These are phyloP conservation scores for Incurvaria masculella DNA, from an alignment of 2,888 invertebrate genomes.

Conservation along the genomic window DNA sequence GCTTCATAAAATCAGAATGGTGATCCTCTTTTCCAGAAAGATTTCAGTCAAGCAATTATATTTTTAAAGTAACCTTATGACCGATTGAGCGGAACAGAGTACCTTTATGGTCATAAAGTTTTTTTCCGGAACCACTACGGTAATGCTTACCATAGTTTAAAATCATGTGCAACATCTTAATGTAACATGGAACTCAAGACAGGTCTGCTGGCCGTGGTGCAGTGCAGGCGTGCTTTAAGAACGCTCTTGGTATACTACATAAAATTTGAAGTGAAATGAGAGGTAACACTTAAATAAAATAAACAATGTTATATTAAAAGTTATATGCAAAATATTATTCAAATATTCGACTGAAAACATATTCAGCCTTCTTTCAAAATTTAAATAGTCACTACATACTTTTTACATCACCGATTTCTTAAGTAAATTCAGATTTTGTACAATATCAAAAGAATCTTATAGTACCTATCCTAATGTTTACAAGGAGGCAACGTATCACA, in stretches of 20 bases:
- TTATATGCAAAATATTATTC: slow-evolving; percentile 54
- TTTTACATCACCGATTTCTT: slow-evolving; percentile 58
- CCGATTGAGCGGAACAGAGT: no score
- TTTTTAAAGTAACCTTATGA: no score
- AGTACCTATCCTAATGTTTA: slow-evolving; percentile 37
- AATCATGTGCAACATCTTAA: no score
- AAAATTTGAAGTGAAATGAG: slow-evolving; percentile 24
- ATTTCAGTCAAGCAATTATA: no score
- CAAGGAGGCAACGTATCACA: slow-evolving; percentile 43
- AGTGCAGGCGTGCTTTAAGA: no score
- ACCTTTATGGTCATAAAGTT: no score
- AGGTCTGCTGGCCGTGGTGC: no score
- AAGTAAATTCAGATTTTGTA: slow-evolving; percentile 58
- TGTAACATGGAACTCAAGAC: no score
- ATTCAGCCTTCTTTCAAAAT: slow-evolving; percentile 53
- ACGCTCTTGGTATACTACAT: slow-evolving; percentile 32
- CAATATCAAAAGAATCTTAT: slow-evolving; percentile 58
- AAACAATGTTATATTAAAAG: slow-evolving; percentile 56
- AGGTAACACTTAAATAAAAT: slow-evolving; percentile 30
- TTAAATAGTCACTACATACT: slow-evolving; percentile 56
- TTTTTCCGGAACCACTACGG: no score
- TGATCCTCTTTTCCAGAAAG: no score
- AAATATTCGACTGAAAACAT: slow-evolving; percentile 49
- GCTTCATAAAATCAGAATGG: no score
- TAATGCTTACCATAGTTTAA: no score